Percentiles rank a stretch among this genome's conserved stretches.
Evolutionary conservation across 2,797 vertebrate species (phyloP).

Genomic region (Sebastes minor): DNA sequence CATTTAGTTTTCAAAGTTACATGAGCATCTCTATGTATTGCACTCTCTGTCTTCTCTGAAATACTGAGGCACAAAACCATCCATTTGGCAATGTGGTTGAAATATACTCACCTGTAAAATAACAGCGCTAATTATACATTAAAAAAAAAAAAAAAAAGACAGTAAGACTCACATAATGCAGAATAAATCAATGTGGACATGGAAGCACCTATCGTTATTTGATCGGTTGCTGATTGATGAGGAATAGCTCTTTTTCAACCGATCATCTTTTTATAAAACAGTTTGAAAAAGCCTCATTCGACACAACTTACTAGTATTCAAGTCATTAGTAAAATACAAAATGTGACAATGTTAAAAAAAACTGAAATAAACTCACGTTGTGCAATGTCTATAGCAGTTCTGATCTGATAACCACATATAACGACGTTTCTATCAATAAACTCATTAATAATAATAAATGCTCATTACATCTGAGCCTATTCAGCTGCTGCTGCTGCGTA

Average conservation of each 20-base stretch:
- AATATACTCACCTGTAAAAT: slow-evolving; percentile 1
- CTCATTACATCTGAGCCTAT: background rate
- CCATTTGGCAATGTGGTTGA: slow-evolving; percentile 19
- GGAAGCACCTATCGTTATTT: slow-evolving; percentile 8
- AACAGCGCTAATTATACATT: background rate
- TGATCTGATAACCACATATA: background rate
- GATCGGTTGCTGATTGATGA: slow-evolving; percentile 3
- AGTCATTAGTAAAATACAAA: slow-evolving; percentile 55
- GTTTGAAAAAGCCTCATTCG: slow-evolving; percentile 6
- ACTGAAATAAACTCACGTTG: slow-evolving; percentile 10
- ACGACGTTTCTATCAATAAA: slow-evolving; percentile 6
- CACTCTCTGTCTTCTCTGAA: slow-evolving; percentile 30
- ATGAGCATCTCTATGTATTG: slow-evolving; percentile 34
- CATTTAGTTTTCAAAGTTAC: slow-evolving; percentile 48
- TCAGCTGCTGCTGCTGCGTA: background rate
- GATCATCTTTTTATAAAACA: background rate
- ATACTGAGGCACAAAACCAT: slow-evolving; percentile 35
- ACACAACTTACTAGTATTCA: background rate
- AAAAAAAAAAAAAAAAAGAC: background rate
- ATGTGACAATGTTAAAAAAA: slow-evolving; percentile 19
- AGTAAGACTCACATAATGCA: background rate
- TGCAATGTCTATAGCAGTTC: background rate
- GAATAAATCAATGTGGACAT: slow-evolving; percentile 6
- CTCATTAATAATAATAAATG: background rate
- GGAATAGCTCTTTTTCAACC: background rate